phyloP scores from a whole-genome alignment of 2,113 vertebrate species.

The Elephantulus edwardii region DNA sequence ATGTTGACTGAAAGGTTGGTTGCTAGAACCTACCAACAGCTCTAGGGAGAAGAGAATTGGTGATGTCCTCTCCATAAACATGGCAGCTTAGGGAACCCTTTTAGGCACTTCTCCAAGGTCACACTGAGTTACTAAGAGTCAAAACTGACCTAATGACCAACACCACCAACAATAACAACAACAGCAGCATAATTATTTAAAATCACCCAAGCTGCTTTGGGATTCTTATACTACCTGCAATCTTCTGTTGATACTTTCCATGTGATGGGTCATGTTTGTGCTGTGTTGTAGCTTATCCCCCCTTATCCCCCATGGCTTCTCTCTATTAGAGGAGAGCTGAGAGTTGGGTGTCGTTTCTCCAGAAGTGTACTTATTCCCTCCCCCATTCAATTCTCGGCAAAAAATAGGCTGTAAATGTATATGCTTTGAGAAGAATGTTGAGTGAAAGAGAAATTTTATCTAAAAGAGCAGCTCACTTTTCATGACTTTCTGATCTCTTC shows the following conservation, averaged over 20 bases:
- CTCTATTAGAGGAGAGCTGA: background rate
- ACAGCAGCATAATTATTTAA: background rate
- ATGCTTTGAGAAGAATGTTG: rapidly evolving
- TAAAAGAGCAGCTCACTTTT: rapidly evolving
- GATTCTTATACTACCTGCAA: rapidly evolving
- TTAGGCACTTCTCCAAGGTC: background rate
- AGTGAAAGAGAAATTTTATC: rapidly evolving
- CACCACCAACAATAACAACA: no score
- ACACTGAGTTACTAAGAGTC: background rate
- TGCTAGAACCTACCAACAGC: background rate
- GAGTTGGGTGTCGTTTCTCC: rapidly evolving
- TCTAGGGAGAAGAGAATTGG: background rate
- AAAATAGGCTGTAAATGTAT: background rate
- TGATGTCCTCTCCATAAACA: background rate
- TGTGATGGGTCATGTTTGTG: no score
- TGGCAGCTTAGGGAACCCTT: background rate
- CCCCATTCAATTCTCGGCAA: background rate
- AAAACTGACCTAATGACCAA: background rate
- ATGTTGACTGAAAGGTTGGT: background rate
- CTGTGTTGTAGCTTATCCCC: background rate
- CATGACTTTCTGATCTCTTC: no score
- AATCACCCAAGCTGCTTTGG: background rate
- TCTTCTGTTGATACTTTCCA: background rate
- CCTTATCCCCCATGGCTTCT: background rate
- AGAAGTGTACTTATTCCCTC: no score